Conservation (phyloP, 2,797 vertebrate genomes). For the Anolis apletophallus region DNA sequence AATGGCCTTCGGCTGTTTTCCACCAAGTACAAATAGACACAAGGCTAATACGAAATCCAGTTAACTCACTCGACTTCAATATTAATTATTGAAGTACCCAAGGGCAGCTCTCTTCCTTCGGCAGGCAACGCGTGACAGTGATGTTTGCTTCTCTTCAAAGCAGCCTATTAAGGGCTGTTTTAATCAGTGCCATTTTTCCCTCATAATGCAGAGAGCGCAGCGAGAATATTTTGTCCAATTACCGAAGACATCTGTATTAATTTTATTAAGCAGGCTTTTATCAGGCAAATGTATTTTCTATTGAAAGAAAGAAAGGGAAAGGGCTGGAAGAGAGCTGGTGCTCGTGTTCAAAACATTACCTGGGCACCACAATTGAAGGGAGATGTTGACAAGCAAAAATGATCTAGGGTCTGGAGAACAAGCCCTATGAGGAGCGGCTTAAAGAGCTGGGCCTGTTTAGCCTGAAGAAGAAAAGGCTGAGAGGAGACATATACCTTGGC, state of each 20-base stretch:
- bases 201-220: constrained; percentile 57
- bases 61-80: constrained; percentile 68
- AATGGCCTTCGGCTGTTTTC: constrained; percentile 68
- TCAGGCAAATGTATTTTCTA: not conserved
- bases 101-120: constrained; percentile 63
- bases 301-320: not conserved
- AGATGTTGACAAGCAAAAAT: too few relatives aligned
- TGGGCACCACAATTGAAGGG: too few relatives aligned
- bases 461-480: too few relatives aligned
- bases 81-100: constrained; percentile 73
- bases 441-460: too few relatives aligned
- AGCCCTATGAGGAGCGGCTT: too few relatives aligned
- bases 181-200: constrained; percentile 49
- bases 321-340: not conserved
- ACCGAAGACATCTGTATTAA: constrained; percentile 55
- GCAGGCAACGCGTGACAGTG: constrained; percentile 58
- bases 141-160: constrained; percentile 57
- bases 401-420: too few relatives aligned
- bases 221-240: constrained; percentile 62
- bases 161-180: constrained; percentile 56
- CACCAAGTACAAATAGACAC: constrained; percentile 69
- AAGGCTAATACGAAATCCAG: constrained; percentile 63
- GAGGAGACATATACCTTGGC: too few relatives aligned
- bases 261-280: constrained; percentile 51
- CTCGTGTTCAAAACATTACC: too few relatives aligned